Evolutionary conservation across 2,797 vertebrate genomes (phyloP).

Genomic region (Eremophila alpestris): DNA sequence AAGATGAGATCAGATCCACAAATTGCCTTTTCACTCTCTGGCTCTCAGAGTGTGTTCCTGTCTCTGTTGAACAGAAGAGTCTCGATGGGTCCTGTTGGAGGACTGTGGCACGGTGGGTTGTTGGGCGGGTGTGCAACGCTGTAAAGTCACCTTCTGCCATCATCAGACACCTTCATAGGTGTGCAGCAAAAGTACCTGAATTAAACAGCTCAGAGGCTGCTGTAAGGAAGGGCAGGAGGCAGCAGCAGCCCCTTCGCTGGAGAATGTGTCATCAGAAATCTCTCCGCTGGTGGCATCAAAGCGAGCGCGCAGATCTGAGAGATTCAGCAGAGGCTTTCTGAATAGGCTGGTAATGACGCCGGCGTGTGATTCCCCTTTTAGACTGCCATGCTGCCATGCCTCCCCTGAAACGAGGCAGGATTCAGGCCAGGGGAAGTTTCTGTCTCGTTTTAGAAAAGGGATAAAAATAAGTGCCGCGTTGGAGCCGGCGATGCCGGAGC

Average conservation of each 20-base stretch:
- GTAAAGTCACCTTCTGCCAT: background rate
- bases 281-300: constrained; percentile 39
- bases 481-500: background rate
- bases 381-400: background rate
- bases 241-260: background rate
- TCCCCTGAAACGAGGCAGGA: background rate
- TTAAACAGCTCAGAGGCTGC: background rate
- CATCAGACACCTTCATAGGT: background rate
- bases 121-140: background rate
- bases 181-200: background rate
- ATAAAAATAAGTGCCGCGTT: background rate
- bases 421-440: background rate
- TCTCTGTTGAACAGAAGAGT: background rate
- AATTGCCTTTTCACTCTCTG: background rate
- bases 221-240: background rate
- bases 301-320: background rate
- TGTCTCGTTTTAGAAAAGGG: background rate
- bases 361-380: constrained; percentile 14
- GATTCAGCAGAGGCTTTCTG: constrained; percentile 3
- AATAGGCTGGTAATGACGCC: constrained; percentile 32
- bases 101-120: background rate
- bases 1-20: background rate
- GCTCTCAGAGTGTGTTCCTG: background rate
- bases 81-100: background rate
- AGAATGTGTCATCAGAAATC: constrained; percentile 24